These are phyloP conservation scores for Colius striatus DNA, from an alignment of 2,113 vertebrate species.

Conservation along the genomic window DNA sequence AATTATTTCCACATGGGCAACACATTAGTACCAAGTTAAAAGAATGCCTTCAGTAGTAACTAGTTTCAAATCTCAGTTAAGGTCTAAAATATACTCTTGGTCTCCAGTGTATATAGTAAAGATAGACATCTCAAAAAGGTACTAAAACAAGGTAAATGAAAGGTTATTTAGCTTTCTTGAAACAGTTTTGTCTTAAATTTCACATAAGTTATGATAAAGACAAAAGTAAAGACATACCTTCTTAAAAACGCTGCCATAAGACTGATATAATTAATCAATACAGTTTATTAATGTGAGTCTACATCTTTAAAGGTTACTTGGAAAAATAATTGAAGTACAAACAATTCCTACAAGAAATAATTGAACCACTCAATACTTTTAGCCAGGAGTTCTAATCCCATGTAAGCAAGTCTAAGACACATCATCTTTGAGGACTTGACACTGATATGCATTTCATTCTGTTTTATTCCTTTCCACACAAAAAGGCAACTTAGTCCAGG, in stretches of 20 bases:
- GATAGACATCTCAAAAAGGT: background rate
- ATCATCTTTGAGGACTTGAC: background rate
- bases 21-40: background rate
- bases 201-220: background rate
- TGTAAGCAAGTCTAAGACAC: background rate
- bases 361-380: background rate
- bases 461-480: background rate
- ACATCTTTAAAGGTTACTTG: background rate
- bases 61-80: background rate
- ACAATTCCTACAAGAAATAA: background rate
- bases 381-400: background rate
- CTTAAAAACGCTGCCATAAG: background rate
- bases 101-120: background rate
- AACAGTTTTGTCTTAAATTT: background rate
- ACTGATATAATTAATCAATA: background rate
- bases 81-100: background rate
- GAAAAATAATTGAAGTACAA: background rate
- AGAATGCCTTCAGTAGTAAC: background rate
- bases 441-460: background rate
- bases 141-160: background rate
- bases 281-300: background rate
- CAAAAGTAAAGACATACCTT: background rate
- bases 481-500: background rate
- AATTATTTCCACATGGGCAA: background rate
- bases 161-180: background rate